Evolutionary conservation across 2,888 invertebrate species (phyloP).

Genomic region (Andrena minutula): DNA sequence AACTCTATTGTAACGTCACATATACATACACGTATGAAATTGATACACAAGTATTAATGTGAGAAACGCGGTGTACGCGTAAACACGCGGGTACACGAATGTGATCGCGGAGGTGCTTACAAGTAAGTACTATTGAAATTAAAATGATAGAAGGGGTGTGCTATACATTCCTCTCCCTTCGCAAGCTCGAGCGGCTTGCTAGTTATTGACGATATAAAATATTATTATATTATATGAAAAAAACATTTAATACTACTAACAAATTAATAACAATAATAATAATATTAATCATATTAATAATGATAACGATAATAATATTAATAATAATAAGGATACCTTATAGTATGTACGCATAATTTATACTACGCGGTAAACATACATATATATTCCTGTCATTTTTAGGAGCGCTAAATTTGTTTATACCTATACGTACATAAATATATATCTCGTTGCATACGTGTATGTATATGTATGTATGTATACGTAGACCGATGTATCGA

Average conservation of each 20-base stretch:
- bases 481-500: slow-evolving; percentile 18
- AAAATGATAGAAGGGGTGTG: slow-evolving; percentile 41
- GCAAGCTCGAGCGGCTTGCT: slow-evolving; percentile 64
- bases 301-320: slow-evolving; percentile 51
- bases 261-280: slow-evolving; percentile 48
- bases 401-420: slow-evolving; percentile 73
- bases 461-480: slow-evolving; percentile 15
- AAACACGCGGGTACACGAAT: slow-evolving; percentile 15
- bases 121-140: slow-evolving; percentile 48
- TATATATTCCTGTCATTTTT: slow-evolving; percentile 79
- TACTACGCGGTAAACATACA: slow-evolving; percentile 82
- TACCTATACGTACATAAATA: slow-evolving; percentile 31
- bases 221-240: slow-evolving; percentile 71
- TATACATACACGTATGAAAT: slow-evolving; percentile 31
- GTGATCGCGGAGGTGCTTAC: slow-evolving; percentile 24
- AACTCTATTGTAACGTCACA: slow-evolving; percentile 33
- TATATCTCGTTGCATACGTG: background rate
- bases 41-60: slow-evolving; percentile 24
- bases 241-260: slow-evolving; percentile 63
- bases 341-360: slow-evolving; percentile 83
- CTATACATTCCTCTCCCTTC: slow-evolving; percentile 57
- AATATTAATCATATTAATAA: slow-evolving; percentile 25
- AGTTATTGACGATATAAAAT: slow-evolving; percentile 70
- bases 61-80: slow-evolving; percentile 34
- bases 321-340: slow-evolving; percentile 78